Evolutionary conservation across 92 coral and sea anemone genomes (phyloP).

Genomic region (Isaurus tuberculatus): DNA sequence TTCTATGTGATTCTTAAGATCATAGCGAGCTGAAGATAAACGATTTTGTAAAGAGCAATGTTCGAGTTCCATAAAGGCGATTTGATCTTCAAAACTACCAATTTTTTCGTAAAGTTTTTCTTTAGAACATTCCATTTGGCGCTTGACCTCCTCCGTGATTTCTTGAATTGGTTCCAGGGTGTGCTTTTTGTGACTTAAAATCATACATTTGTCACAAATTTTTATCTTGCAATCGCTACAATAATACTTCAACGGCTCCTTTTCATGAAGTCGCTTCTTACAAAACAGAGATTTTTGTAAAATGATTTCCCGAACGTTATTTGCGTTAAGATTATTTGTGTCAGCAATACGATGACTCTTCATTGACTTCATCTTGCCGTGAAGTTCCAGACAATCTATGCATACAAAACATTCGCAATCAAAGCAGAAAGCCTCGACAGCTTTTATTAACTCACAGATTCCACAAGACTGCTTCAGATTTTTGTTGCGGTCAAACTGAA

Average conservation of each 20-base stretch:
- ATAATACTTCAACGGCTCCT: constrained; percentile 60
- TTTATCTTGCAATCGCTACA: constrained; percentile 72
- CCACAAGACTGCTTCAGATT: constrained; percentile 70
- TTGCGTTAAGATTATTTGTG: constrained; percentile 57
- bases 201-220: constrained; percentile 79
- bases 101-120: constrained; percentile 65
- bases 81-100: constrained; percentile 18
- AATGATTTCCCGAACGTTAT: constrained; percentile 67
- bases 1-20: constrained; percentile 49
- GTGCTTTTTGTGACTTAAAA: constrained; percentile 62
- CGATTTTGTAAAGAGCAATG: constrained; percentile 16
- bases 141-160: constrained; percentile 62
- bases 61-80: not conserved
- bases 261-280: constrained; percentile 64
- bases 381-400: constrained; percentile 72
- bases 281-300: constrained; percentile 69
- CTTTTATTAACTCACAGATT: constrained; percentile 68
- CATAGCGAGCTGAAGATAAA: constrained; percentile 30
- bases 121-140: constrained; percentile 58
- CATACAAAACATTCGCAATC: constrained; percentile 83
- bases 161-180: constrained; percentile 55
- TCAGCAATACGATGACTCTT: constrained; percentile 65
- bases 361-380: constrained; percentile 74
- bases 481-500: constrained; percentile 59
- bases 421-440: constrained; percentile 75